Evolutionary conservation across 2,113 vertebrate genomes (phyloP), one percentile per base, ranked within the genome.

Genomic region (Gambusia affinis): DNA sequence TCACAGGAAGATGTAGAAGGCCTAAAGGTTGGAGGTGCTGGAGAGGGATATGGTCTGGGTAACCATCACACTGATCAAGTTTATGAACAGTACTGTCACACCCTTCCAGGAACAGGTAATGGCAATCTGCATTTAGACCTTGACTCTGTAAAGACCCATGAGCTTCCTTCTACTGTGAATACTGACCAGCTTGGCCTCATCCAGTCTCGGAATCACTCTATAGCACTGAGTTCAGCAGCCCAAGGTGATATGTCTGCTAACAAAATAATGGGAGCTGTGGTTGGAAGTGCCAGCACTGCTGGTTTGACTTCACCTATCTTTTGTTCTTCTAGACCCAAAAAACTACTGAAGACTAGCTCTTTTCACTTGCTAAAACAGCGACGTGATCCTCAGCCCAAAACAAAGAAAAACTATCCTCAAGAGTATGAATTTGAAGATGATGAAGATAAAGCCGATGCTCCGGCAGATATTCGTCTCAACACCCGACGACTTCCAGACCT

Each of bases 381-480:
- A 0, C 94, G 94, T n/a, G 96, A 96, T 0, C 93, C 96, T 1
- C 94, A 91, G 27, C 78, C 87, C 0, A 91, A 86, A 69, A 70
- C 85, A 61, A 94, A 97, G 65, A 97, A 97, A 33, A 95, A 92
- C 35, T 97, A 97, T 1, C 96, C 94, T 3, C 96, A 97, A 85
- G 97, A 98, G 63, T 98, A 98, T 1, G 97, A 98, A 80, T 98
- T 97, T 61, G 93, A 96, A 80, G 97, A 96, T 0, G 97, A 98
- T 0, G 96, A 97, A 83, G 96, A 97, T 75, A 97, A 97, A 68
- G 96, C 95, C 0, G 95, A 97, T 0, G 95, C 93, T 39, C 96
- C 96, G 0, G 96, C 97, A 0, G 96, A 97, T 83, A 98, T 98
- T 75, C 93, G 97, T 33, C 95, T 97, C 1, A 98, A 97, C 87